Evolutionary conservation across 2,888 invertebrate species (phyloP).

Genomic region (Arge pagana): DNA sequence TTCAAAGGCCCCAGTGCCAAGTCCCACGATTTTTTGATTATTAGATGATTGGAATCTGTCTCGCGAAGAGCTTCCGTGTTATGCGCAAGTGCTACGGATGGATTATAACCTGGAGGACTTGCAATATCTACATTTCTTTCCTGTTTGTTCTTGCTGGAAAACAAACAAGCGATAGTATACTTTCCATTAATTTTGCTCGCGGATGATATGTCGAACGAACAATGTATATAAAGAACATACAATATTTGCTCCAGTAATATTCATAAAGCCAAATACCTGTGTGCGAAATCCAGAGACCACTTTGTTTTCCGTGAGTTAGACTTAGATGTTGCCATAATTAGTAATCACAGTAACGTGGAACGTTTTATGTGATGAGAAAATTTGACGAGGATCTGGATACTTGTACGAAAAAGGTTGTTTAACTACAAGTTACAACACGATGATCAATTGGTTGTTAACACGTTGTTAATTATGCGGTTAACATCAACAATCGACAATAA

Average conservation of each 20-base stretch:
- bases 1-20: slow-evolving; percentile 93
- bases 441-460: no score
- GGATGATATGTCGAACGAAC: no score
- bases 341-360: no score
- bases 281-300: slow-evolving; percentile 51
- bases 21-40: slow-evolving; percentile 97
- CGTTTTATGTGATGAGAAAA: no score
- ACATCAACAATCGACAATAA: no score
- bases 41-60: slow-evolving; percentile 79
- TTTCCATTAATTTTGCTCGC: no score
- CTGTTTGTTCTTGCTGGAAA: slow-evolving; percentile 43
- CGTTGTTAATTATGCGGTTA: no score
- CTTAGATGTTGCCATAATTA: slow-evolving; percentile 37
- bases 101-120: slow-evolving; percentile 85
- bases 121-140: slow-evolving; percentile 65
- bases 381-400: no score
- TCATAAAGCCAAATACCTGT: slow-evolving; percentile 40
- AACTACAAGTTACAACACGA: no score
- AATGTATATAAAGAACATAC: neutral
- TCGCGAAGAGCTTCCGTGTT: slow-evolving; percentile 78
- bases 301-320: slow-evolving; percentile 46
- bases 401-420: no score
- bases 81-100: slow-evolving; percentile 72
- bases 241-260: neutral
- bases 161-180: neutral